A percentile compares a stretch with the other conserved stretches of the same genome.
These are phyloP conservation scores for Drosophila neoperkinsi DNA, from an alignment of 2,888 invertebrate species.

Conservation along the genomic window DNA sequence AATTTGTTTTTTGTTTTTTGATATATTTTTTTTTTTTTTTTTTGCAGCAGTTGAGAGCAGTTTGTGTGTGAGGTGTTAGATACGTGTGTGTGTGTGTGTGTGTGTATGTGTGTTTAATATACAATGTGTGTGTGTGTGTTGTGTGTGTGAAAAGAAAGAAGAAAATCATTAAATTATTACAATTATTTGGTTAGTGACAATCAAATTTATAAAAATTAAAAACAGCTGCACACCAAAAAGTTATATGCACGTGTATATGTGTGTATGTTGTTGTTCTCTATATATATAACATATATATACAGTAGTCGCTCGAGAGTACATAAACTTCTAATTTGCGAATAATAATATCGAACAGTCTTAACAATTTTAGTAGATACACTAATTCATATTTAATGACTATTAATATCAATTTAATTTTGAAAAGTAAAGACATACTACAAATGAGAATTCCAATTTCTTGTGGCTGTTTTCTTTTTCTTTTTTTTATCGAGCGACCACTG, in stretches of 20 bases:
- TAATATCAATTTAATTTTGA: not conserved
- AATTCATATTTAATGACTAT: not conserved
- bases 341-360: not conserved
- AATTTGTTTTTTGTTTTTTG: not conserved
- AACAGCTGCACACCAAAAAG: conserved; percentile 21
- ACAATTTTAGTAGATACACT: not conserved
- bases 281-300: conserved; percentile 2
- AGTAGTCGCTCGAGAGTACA: not conserved
- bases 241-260: conserved; percentile 4
- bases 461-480: not conserved
- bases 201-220: conserved; percentile 12
- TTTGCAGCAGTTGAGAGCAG: conserved; percentile 53
- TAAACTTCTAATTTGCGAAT: not conserved
- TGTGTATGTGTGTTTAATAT: conserved; percentile 21
- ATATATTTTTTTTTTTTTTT: not conserved
- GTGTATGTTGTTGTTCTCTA: conserved; percentile 7
- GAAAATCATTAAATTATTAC: conserved; percentile 65
- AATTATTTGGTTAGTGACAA: conserved; percentile 66
- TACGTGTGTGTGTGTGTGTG: conserved; percentile 21
- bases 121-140: conserved; percentile 35
- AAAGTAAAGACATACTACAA: not conserved
- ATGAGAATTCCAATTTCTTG: not conserved
- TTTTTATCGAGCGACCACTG: conserved; percentile 1
- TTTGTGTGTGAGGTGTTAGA: conserved; percentile 32
- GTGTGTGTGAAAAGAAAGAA: conserved; percentile 64